Percentiles rank a stretch among this genome's conserved stretches.
Conservation (phyloP, 2,888 invertebrate species). For the Heteromyza rotundicornis region DNA sequence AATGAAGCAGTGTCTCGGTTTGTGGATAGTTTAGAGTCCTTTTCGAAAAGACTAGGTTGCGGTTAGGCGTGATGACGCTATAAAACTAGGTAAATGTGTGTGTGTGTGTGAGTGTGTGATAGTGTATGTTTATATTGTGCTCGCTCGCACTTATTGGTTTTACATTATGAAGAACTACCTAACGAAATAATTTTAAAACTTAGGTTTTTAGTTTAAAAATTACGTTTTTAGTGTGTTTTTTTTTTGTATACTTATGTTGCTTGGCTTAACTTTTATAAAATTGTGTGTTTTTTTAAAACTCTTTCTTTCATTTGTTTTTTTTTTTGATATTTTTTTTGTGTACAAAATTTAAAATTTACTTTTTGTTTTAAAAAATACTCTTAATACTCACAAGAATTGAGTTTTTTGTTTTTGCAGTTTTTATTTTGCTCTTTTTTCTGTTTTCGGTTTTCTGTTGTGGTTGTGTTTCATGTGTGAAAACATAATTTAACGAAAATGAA, state of each 20-base stretch:
- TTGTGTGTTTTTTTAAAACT: not conserved
- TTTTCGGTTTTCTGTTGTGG: not conserved
- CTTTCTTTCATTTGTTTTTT: not conserved
- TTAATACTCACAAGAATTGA: conserved; percentile 23
- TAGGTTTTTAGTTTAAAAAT: conserved; percentile 14
- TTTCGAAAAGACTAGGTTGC: conserved; percentile 58
- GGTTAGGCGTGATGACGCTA: conserved; percentile 7
- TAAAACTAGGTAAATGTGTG: not conserved
- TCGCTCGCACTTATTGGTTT: conserved; percentile 27
- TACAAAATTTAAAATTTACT: no score
- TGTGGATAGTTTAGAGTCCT: conserved; percentile 57
- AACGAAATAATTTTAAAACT: conserved; percentile 20
- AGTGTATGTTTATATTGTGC: conserved; percentile 20
- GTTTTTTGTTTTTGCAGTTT: conserved; percentile 18
- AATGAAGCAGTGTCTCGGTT: no score
- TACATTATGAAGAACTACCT: not conserved
- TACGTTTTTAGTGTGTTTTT: conserved; percentile 5
- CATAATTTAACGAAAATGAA: not conserved
- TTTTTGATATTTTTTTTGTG: not conserved
- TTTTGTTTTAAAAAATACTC: conserved; percentile 8
- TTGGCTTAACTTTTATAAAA: not conserved
- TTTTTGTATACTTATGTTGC: not conserved
- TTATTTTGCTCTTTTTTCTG: conserved; percentile 24
- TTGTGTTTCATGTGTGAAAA: conserved; percentile 23
- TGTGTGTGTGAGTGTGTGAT: not conserved